Base-by-base conservation (phyloP, 2,888 invertebrate species). In the Ferdinandea cuprea region DNA sequence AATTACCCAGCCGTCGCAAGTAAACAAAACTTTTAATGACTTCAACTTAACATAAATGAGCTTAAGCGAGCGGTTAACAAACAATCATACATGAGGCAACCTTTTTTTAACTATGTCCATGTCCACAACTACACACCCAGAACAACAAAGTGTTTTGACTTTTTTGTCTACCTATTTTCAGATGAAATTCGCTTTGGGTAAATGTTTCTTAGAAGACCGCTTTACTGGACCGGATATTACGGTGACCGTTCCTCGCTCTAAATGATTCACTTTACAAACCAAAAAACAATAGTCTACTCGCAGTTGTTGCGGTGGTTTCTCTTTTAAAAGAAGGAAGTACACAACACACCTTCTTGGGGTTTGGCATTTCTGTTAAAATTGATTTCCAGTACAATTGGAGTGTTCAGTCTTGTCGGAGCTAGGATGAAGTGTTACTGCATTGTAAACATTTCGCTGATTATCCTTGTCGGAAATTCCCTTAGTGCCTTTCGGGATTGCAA, bases 11-110 rank as follows among this genome's bases (percentile, higher is more conserved):
- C 52, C 8, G 37, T 15, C 40, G n/a, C n/a, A 30, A 28, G 40
- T 17, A 65, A 72, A 73, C 30, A 63, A 58, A 65, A 65, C 52
- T 32, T 50, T 69, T 63, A 63, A 68, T 44, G 61, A 58, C 74
- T 54, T 54, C 13, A 61, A 48, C 48, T 74, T 56, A 44, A 52
- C 69, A 35, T 58, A 59, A n/a, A 68, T 59, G 50, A 58, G 32
- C 77, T 19, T 54, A 69, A 40, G 58, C 15, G 54, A 78, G 37
- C 28, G 40, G 11, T 3, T n/a, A 17, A 17, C 13, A 32, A 32
- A 61, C 48, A 50, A 15, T 15, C 30, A n/a, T 28, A 48, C 56
- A 32, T 25, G 2, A 25, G 5, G 25, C 5, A 25, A 25, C 5
- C 25, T 25, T 25, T n/a, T n/a, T n/a, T n/a, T 25, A 5, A 2